These are phyloP conservation scores for Gasteruption jaculator DNA, from an alignment of 2,888 invertebrate genomes.

Conservation along the genomic window DNA sequence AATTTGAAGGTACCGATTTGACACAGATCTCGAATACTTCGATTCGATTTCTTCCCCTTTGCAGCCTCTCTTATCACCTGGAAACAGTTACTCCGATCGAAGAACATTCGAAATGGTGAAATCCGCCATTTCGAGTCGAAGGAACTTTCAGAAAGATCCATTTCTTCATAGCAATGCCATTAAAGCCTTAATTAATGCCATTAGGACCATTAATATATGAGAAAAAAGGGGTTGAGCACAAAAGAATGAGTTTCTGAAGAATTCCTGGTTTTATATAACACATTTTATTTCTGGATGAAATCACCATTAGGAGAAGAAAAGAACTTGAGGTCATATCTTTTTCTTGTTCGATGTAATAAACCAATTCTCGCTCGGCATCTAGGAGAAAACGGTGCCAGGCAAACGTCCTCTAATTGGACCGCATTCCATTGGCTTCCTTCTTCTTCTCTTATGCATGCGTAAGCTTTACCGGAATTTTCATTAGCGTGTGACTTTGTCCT, in stretches of 20 bases:
- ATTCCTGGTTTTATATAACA: slow-evolving; percentile 15
- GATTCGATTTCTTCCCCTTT: too few species aligned
- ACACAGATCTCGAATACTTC: too few species aligned
- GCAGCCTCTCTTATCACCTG: too few species aligned
- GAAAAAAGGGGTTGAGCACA: too few species aligned
- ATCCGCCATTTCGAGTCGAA: too few species aligned
- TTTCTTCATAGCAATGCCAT: too few species aligned
- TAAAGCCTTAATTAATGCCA: too few species aligned
- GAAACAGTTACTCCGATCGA: too few species aligned
- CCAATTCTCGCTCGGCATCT: slow-evolving; percentile 33
- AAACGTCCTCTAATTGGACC: slow-evolving; percentile 44
- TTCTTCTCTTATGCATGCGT: slow-evolving; percentile 22
- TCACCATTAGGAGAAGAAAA: slow-evolving; percentile 32
- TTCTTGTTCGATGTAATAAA: slow-evolving; percentile 39
- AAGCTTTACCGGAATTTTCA: slow-evolving; percentile 45
- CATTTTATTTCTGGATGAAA: slow-evolving; percentile 27
- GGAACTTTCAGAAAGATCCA: too few species aligned
- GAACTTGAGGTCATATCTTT: slow-evolving; percentile 31
- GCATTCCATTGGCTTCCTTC: slow-evolving; percentile 37
- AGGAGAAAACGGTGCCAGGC: slow-evolving; percentile 26
- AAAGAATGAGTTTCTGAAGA: slow-evolving; percentile 11
- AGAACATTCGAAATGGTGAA: too few species aligned
- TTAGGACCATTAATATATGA: too few species aligned
- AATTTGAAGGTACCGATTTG: too few species aligned
- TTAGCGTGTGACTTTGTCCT: slow-evolving; percentile 43